Evolutionary conservation across 1,140 invertebrate species (phyloP).

Genomic region (Dreissena polymorpha): DNA sequence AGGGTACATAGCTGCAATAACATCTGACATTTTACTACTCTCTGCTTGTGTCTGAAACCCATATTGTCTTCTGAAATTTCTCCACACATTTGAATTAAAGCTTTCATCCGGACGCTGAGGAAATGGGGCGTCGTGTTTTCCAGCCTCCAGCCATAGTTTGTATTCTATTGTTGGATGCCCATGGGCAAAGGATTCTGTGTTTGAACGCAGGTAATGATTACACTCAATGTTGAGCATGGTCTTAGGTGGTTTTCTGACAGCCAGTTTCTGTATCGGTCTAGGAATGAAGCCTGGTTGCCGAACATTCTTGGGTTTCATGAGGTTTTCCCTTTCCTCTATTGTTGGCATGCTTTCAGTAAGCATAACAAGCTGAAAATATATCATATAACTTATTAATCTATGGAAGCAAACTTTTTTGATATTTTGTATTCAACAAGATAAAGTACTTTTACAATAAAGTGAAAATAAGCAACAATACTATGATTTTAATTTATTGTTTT

Average conservation of each 20-base stretch:
- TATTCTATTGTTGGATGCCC: slow-evolving; percentile 70
- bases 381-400: no score
- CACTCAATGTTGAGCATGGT: slow-evolving; percentile 77
- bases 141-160: slow-evolving; percentile 77
- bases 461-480: no score
- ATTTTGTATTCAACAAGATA: no score
- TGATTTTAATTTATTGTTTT: no score
- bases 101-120: slow-evolving; percentile 71
- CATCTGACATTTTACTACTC: slow-evolving; percentile 73
- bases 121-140: slow-evolving; percentile 73
- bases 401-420: no score
- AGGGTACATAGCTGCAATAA: slow-evolving; percentile 77
- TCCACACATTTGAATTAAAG: slow-evolving; percentile 79
- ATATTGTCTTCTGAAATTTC: slow-evolving; percentile 76
- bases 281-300: slow-evolving; percentile 75
- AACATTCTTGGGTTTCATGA: slow-evolving; percentile 61
- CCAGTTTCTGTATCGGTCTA: slow-evolving; percentile 71
- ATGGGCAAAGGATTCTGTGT: slow-evolving; percentile 64
- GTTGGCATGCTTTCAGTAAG: slow-evolving; percentile 61
- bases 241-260: slow-evolving; percentile 62
- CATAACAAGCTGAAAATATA: slow-evolving; percentile 39
- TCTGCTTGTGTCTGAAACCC: slow-evolving; percentile 72
- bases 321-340: slow-evolving; percentile 71
- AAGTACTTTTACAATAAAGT: no score
- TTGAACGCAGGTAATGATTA: slow-evolving; percentile 72